Conservation (phyloP, 2,797 vertebrate genomes). For the Hapalemur alaotrensis region DNA sequence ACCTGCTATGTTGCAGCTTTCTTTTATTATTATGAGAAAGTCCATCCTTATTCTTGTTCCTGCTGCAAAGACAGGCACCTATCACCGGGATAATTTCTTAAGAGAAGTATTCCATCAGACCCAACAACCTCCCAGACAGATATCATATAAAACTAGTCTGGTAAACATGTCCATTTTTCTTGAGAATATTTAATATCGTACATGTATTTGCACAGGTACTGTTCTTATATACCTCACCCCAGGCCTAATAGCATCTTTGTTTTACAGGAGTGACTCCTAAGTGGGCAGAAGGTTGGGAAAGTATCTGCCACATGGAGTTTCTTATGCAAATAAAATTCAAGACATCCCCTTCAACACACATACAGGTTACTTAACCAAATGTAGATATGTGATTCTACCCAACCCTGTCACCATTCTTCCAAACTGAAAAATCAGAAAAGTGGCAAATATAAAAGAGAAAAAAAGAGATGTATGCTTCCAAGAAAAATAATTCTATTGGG, state of each 20-base stretch:
- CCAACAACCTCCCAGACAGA: not conserved
- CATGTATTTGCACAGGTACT: not conserved
- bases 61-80: not conserved
- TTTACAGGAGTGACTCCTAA: not conserved
- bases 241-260: not conserved
- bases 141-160: not conserved
- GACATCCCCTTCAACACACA: not conserved
- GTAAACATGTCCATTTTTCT: not conserved
- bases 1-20: not conserved
- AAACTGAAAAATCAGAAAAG: not conserved
- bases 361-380: not conserved
- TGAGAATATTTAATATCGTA: not conserved
- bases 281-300: not conserved
- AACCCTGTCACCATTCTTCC: not conserved
- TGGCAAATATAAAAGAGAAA: not conserved
- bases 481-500: not conserved
- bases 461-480: not conserved
- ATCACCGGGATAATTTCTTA: not conserved
- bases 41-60: not conserved
- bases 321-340: not conserved
- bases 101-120: slow-evolving; percentile 24
- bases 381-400: not conserved
- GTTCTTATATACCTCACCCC: not conserved
- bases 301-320: not conserved
- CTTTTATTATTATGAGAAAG: not conserved